Base-by-base conservation (phyloP, 2,888 invertebrate species). In the Trissonchulus sp. region DNA sequence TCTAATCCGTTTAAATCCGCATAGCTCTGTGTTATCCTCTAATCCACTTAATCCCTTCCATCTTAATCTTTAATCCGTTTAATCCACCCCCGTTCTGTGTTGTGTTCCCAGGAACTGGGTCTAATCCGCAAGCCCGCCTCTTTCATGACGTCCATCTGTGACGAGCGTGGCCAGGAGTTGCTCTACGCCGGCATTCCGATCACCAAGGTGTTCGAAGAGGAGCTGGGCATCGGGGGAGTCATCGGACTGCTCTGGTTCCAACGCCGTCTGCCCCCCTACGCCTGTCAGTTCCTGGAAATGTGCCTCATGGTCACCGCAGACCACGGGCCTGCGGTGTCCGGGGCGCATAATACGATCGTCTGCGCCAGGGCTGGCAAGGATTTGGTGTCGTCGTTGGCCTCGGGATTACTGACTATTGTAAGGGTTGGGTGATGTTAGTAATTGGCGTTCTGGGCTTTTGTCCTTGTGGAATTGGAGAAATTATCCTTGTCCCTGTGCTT, bases 131-230 rank as follows among this genome's bases (percentile, higher is more conserved):
- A 99, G 84, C 99, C 99, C 63, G 98, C 99, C 0, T 96, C 96
- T 1, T 99, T 99, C 87, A 98, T 99, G 92, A 97, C 98, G 31
- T 94, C 94, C 28, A 99, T 99, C 82, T 98, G 98, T 85, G 99
- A 99, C 86, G 99, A 99, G 87, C 89, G 99, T 79, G 99, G 99
- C 15, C 95, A 97, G 84, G 98, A 98, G 87, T 87, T 98, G 77
- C 88, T 93, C 75, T 99, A 99, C 87, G 97, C 97, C 79, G 99
- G 99, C 60, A 93, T 95, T 86, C 90, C 90, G 23, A 90, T 90
- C 80, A 89, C 89, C 2, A 81, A 87, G 82, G 93, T 98, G 68
- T 88, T 99, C 78, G 94, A 94, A 85, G 91, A 94, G 82, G 93
- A 95, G 83, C 90, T 99, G 78, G 99, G 99, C 31, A 93, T 99